These are phyloP conservation scores for Stichodactyla helianthus DNA, from an alignment of 64 coral and sea anemone genomes.

Conservation along the genomic window DNA sequence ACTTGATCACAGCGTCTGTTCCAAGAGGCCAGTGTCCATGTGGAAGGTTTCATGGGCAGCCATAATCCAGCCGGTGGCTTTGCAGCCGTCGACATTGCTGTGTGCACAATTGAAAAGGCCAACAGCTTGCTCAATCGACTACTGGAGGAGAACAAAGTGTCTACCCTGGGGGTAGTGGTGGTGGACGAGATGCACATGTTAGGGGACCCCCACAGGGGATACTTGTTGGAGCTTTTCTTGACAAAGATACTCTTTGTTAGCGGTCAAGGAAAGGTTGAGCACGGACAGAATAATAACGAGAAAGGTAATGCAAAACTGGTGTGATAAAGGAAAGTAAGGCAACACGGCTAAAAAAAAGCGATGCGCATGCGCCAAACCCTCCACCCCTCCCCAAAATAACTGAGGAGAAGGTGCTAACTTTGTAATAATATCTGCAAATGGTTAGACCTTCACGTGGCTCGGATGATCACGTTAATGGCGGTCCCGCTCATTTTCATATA, in stretches of 20 bases:
- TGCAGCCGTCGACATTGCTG: conserved; percentile 73
- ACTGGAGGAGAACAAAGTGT: conserved; percentile 75
- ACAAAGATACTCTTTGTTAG: conserved; percentile 84
- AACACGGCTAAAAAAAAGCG: background rate
- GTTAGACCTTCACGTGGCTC: background rate
- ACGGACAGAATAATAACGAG: background rate
- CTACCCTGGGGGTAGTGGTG: conserved; percentile 75
- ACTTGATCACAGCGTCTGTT: conserved; percentile 61
- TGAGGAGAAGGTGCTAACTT: no score
- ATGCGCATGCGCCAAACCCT: background rate
- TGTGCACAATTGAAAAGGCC: conserved; percentile 98
- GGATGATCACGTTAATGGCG: no score
- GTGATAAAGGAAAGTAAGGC: conserved; percentile 5
- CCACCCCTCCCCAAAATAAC: background rate
- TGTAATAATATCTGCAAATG: no score
- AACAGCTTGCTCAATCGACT: conserved; percentile 91
- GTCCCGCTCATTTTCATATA: no score
- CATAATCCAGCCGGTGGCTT: conserved; percentile 71
- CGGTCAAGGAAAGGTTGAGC: conserved; percentile 17
- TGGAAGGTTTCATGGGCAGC: conserved; percentile 97
- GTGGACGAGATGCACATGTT: conserved; percentile 97
- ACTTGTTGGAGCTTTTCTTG: conserved; percentile 84
- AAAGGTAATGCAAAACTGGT: background rate
- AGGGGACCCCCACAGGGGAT: conserved; percentile 78
- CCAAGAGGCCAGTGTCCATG: conserved; percentile 79